Evolutionary conservation across 2,113 vertebrate species (phyloP).

Genomic region (Centrocercus urophasianus): DNA sequence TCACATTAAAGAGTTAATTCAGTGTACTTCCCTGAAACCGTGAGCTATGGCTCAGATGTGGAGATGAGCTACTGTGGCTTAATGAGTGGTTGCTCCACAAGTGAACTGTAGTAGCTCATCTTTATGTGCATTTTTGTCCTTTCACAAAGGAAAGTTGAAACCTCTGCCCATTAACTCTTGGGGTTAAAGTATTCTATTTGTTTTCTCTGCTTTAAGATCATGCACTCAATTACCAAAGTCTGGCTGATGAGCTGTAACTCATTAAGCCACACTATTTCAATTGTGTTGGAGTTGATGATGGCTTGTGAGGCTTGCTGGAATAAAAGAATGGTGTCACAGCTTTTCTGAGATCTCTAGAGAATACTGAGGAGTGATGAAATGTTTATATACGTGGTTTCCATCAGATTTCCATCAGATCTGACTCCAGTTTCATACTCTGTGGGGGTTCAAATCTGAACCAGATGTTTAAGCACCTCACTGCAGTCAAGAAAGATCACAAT

Average conservation of each 20-base stretch:
- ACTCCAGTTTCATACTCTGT: accelerated
- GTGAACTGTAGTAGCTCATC: background rate
- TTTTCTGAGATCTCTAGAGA: background rate
- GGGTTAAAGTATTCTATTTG: background rate
- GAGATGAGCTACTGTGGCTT: background rate
- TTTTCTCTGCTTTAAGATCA: background rate
- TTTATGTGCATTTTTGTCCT: background rate
- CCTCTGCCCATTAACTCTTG: background rate
- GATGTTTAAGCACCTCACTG: background rate
- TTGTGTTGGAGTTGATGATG: background rate
- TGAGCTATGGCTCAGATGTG: background rate
- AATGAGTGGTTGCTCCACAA: background rate
- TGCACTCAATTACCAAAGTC: background rate
- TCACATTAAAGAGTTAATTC: background rate
- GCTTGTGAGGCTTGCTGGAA: background rate
- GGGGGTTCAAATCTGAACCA: background rate
- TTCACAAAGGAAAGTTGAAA: background rate
- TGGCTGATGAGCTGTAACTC: background rate
- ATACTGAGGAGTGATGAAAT: background rate
- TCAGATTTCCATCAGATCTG: background rate
- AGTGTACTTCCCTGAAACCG: background rate
- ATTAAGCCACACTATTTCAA: background rate
- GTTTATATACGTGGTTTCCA: background rate
- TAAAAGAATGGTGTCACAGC: background rate
- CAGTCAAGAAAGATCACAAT: background rate